Evolutionary conservation across 35 echinoderm and acorn worm genomes (phyloP).

Genomic region (Patiria miniata): DNA sequence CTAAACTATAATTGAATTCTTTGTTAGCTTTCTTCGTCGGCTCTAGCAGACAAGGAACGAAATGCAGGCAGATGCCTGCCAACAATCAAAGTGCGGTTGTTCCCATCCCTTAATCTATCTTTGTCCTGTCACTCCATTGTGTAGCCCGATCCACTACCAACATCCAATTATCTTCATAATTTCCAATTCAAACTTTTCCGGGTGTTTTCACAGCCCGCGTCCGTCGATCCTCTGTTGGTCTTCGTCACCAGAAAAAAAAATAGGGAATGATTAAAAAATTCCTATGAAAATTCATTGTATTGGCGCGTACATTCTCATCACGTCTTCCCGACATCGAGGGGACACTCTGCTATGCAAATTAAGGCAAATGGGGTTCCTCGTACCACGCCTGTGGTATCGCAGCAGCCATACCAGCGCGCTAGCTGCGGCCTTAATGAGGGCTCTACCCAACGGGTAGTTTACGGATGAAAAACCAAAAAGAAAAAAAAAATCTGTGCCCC

Average conservation of each 20-base stretch:
- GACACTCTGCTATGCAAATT: slow-evolving; percentile 17
- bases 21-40: too few species aligned
- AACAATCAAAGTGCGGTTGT: not conserved
- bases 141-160: not conserved
- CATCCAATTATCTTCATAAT: slow-evolving; percentile 14
- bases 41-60: too few species aligned
- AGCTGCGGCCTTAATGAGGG: not conserved
- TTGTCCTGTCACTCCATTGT: slow-evolving; percentile 17
- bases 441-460: not conserved
- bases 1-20: too few species aligned
- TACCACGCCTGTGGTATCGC: slow-evolving; percentile 14
- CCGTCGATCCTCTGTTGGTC: slow-evolving; percentile 9
- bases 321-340: not conserved
- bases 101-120: not conserved
- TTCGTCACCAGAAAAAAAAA: not conserved
- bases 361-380: not conserved
- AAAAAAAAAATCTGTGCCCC: not conserved
- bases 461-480: not conserved
- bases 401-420: not conserved
- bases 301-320: not conserved
- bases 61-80: not conserved
- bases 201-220: slow-evolving; percentile 1
- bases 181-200: slow-evolving; percentile 31
- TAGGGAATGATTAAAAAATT: not conserved
- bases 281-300: slow-evolving; percentile 32